Percentiles rank a stretch among this genome's conserved stretches.
Evolutionary conservation across 2,797 vertebrate species (phyloP).

Genomic region (Hoplostethus mediterraneus): DNA sequence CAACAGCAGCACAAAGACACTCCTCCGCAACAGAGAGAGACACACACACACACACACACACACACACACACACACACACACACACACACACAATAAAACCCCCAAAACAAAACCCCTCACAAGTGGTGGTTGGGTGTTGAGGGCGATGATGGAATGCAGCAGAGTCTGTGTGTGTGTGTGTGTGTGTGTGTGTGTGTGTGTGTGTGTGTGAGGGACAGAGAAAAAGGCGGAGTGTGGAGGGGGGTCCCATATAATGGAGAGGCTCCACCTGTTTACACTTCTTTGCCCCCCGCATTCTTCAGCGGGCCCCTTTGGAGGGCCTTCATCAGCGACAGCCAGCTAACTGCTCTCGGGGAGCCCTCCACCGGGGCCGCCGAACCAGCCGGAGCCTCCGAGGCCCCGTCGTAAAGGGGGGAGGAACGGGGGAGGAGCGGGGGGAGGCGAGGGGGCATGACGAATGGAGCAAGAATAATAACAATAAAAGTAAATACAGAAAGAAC

Average conservation of each 20-base stretch:
- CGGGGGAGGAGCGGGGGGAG: constrained; percentile 36
- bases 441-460: constrained; percentile 62
- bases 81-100: neutral
- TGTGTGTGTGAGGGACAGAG: constrained; percentile 49
- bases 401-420: constrained; percentile 65
- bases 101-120: too few relatives aligned
- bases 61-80: constrained; percentile 37
- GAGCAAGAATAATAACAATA: constrained; percentile 71
- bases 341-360: constrained; percentile 87
- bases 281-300: constrained; percentile 87
- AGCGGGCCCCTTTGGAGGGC: constrained; percentile 87
- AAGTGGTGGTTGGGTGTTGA: constrained; percentile 32
- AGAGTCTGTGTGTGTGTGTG: constrained; percentile 62
- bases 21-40: constrained; percentile 32
- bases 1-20: constrained; percentile 69
- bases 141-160: constrained; percentile 51
- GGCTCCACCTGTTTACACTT: constrained; percentile 94
- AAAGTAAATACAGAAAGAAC: constrained; percentile 68
- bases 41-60: constrained; percentile 8
- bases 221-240: constrained; percentile 54
- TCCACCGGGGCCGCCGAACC: constrained; percentile 71
- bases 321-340: constrained; percentile 82
- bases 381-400: constrained; percentile 68
- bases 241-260: constrained; percentile 85
- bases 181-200: constrained; percentile 26